These are phyloP conservation scores for Temnothorax ravouxi DNA, from an alignment of 2,888 invertebrate species.

Conservation along the genomic window DNA sequence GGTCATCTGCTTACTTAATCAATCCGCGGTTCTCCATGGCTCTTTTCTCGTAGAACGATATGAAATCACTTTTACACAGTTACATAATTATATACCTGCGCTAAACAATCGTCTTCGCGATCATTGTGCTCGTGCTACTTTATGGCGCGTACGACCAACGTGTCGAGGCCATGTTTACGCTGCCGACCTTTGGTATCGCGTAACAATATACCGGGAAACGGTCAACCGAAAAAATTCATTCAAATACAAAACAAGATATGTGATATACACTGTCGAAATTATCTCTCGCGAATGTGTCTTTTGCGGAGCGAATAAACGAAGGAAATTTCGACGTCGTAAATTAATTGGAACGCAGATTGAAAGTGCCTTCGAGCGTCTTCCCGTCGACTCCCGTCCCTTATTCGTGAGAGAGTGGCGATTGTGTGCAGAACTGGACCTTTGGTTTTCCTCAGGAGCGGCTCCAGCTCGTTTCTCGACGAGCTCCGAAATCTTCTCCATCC, in stretches of 20 bases:
- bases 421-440: conserved; percentile 86
- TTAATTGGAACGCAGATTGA: background rate
- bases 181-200: background rate
- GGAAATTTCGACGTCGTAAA: background rate
- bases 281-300: background rate
- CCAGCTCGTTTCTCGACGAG: conserved; percentile 82
- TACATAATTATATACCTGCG: background rate
- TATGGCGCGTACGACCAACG: background rate
- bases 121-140: background rate
- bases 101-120: background rate
- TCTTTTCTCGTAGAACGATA: background rate
- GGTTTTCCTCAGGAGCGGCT: conserved; percentile 87
- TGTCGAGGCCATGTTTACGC: conserved; percentile 6
- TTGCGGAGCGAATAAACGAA: background rate
- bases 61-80: background rate
- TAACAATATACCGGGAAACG: background rate
- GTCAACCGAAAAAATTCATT: background rate
- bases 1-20: background rate
- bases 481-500: no score
- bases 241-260: background rate
- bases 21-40: background rate
- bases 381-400: conserved; percentile 73
- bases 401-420: conserved; percentile 86
- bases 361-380: background rate
- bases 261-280: background rate